Base-by-base conservation (phyloP, 2,113 vertebrate genomes). In the Tretioscincus oriximinensis region DNA sequence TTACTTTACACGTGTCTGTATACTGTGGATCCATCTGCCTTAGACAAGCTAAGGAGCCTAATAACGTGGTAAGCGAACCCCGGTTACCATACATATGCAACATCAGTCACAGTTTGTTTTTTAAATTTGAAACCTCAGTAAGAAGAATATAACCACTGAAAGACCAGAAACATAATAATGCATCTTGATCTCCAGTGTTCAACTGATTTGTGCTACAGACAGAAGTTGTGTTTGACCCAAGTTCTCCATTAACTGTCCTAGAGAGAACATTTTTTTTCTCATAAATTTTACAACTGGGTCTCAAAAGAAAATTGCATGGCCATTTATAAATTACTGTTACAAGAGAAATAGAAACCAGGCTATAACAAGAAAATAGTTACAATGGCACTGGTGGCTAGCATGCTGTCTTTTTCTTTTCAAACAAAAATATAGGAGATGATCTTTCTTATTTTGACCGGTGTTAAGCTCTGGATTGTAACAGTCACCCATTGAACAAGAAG, bases 391-490 rank as follows among this genome's bases (percentile, higher is more conserved):
- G 81, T 74, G 77, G 82, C 85, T 70, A 84, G 76, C 89, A 73
- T 41, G 31, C 61, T 86, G 82, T 41, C 58, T 10, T 61, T n/a
- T 78, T 68, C 79, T 41, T 41, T 41, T 61, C 72, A 63, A 75
- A 75, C 92, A 92, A 90, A 81, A 93, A 90, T 87, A 86, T 75
- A 80, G 72, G 61, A 71, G 86, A 80, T 81, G 64, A 80, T 85
- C 88, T 88, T 77, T 80, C 67, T 84, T 70, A 28, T 80, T 80
- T 9, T 70, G 41, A 87, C 45, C 76, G 65, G 84, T 54, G 20
- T 81, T 89, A 89, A 85, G 88, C 89, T 87, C 83, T 81, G 86
- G 86, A 91, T 89, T 89, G 84, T 49, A 81, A 88, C 86, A 84
- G 80, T 69, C 80, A 89, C 85, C 80, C 81, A 79, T 89, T 90